Evolutionary conservation across 2,113 vertebrate species (phyloP), one percentile per base, ranked within the genome.

Genomic region (Neolamprologus tretocephalus): DNA sequence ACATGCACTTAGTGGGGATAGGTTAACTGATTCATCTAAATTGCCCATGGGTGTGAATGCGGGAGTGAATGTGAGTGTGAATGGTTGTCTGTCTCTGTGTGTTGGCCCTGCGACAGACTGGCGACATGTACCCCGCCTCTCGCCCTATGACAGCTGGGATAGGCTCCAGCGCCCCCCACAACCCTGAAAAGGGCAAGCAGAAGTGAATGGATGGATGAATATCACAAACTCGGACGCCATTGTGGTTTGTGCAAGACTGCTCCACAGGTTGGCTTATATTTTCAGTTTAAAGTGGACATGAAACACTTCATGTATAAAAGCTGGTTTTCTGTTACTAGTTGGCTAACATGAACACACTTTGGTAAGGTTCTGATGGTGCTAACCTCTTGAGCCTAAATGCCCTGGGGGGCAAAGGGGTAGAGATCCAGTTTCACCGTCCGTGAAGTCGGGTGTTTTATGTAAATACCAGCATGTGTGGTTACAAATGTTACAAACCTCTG

Each of bases 121-220:
- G 7, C 45, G 14, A 8, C 45, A 1, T 47, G 45, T 47, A 8
- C 45, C 45, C 45, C 14, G 2, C 14, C 14, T 47, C 45, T 47
- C 4, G 16, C 45, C 16, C 45, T 49, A 49, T 49, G 45, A 49
- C 16, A 49, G 45, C 45, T 49, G 45, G 45, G 45, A 49, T 17
- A 47, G 45, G 14, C 45, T 47, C 14, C 7, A 47, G 45, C 4
- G 0, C 4, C 45, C 45, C 14, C 45, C 7, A 1, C 45, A 0
- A 47, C 14, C 4, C 45, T 47, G 45, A 17, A 47, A 47, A 47
- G 45, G 14, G 45, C 45, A 47, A 47, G 4, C 0, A 0, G 7
- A 47, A 47, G 16, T 47, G 14, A 17, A 47, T 47, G 14, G 14
- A 17, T 16, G 45, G 45, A 47, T 17, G 45, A 16, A 47, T 17